These are phyloP conservation scores for Platysteira castanea DNA, from an alignment of 2,113 vertebrate genomes.

Conservation along the genomic window DNA sequence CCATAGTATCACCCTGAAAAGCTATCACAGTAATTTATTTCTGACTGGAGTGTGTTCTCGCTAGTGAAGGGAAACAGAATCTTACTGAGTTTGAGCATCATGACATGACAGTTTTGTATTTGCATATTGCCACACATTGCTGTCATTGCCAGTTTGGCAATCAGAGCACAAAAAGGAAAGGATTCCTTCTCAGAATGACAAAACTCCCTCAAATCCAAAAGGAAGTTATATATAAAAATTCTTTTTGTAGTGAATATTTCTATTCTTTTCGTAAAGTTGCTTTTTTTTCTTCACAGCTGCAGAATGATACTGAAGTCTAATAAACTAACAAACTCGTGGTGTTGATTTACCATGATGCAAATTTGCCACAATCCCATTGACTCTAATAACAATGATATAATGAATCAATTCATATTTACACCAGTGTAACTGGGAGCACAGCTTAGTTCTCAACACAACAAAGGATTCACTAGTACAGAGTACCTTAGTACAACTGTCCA, in stretches of 20 bases:
- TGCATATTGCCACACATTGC: background rate
- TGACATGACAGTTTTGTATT: background rate
- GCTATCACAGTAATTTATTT: background rate
- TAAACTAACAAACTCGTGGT: background rate
- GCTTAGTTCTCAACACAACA: background rate
- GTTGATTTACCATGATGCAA: background rate
- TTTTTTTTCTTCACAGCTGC: background rate
- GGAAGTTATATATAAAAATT: background rate
- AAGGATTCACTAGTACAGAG: background rate
- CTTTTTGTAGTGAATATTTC: background rate
- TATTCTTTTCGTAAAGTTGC: background rate
- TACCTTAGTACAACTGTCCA: background rate
- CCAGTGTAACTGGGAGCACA: background rate
- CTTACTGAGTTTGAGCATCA: background rate
- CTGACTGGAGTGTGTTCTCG: background rate
- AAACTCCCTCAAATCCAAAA: background rate
- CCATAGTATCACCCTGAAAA: background rate
- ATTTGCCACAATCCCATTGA: background rate
- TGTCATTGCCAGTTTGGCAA: background rate
- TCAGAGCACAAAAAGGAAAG: background rate
- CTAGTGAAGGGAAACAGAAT: background rate
- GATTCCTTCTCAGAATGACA: background rate
- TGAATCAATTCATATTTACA: background rate
- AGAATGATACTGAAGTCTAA: background rate
- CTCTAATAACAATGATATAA: background rate